Conservation (phyloP, 2,113 vertebrate genomes). For the Paratilapia polleni region DNA sequence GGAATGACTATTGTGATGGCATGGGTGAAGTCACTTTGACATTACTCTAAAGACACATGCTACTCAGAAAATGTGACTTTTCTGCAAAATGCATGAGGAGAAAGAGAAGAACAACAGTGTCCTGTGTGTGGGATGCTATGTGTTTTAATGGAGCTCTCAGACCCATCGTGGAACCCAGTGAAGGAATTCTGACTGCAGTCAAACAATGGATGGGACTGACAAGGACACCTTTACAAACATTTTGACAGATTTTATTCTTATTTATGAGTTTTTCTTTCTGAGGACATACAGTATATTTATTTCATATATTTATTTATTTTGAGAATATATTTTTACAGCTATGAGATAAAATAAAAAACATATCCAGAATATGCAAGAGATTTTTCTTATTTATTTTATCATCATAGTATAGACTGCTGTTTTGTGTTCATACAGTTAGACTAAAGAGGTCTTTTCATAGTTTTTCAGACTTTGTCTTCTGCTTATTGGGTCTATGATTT, state of each 20-base stretch:
- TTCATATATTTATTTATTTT: conserved; percentile 87
- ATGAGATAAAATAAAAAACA: conserved; percentile 73
- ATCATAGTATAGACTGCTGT: background rate
- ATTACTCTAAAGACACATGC: conserved; percentile 32
- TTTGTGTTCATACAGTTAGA: background rate
- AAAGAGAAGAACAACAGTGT: conserved; percentile 31
- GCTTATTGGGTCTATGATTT: background rate
- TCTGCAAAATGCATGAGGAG: conserved; percentile 33
- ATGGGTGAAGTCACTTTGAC: conserved; percentile 13
- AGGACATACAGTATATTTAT: conserved; percentile 82
- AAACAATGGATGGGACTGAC: conserved; percentile 47
- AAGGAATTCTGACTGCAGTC: conserved; percentile 68
- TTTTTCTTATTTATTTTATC: conserved; percentile 53
- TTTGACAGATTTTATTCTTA: conserved; percentile 74
- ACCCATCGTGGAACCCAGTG: conserved; percentile 57
- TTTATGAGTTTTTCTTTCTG: conserved; percentile 76
- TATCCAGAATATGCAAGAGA: conserved; percentile 39
- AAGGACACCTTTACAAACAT: conserved; percentile 59
- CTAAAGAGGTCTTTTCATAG: background rate
- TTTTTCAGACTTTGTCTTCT: background rate
- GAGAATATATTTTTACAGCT: conserved; percentile 85
- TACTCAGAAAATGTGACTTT: conserved; percentile 49
- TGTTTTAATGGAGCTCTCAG: conserved; percentile 33
- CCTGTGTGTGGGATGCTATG: conserved; percentile 15
- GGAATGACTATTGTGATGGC: background rate